Percentiles rank a stretch among this genome's conserved stretches.
Conservation (phyloP, 2,888 invertebrate genomes). For the Empis stercorea region DNA sequence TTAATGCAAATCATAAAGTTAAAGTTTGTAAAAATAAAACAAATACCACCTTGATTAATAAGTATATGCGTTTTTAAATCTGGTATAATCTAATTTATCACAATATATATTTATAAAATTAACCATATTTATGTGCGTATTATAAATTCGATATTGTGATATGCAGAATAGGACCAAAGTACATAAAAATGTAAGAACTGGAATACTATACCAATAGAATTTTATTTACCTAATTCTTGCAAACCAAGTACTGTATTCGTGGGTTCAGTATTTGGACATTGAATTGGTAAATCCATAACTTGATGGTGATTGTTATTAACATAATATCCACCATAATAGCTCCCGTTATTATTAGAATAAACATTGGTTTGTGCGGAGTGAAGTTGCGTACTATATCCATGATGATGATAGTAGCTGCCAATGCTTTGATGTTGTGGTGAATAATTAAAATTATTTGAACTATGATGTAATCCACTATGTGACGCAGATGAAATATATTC, state of each 20-base stretch:
- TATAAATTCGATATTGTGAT: too few relatives aligned
- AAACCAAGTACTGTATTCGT: slow-evolving; percentile 35
- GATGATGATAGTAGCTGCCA: slow-evolving; percentile 29
- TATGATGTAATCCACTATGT: slow-evolving; percentile 15
- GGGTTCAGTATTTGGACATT: slow-evolving; percentile 33
- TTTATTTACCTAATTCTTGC: slow-evolving; percentile 32
- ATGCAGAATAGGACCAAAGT: too few relatives aligned
- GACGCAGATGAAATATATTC: slow-evolving; percentile 34
- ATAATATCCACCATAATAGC: slow-evolving; percentile 31
- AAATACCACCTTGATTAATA: too few relatives aligned
- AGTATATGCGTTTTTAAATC: too few relatives aligned
- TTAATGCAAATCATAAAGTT: too few relatives aligned
- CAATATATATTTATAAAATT: too few relatives aligned
- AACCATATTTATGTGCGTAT: too few relatives aligned
- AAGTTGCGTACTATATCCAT: slow-evolving; percentile 27
- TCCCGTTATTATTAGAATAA: slow-evolving; percentile 7
- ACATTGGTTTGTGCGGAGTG: slow-evolving; percentile 19
- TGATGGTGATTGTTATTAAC: slow-evolving; percentile 34
- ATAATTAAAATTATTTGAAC: slow-evolving; percentile 38
- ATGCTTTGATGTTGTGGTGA: slow-evolving; percentile 50
- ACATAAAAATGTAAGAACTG: too few relatives aligned
- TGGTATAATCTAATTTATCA: too few relatives aligned
- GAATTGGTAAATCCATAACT: slow-evolving; percentile 35
- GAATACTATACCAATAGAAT: too few relatives aligned
- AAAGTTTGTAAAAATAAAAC: too few relatives aligned